Evolutionary conservation across 2,888 invertebrate species (phyloP).

Genomic region (Seladonia tumulorum): DNA sequence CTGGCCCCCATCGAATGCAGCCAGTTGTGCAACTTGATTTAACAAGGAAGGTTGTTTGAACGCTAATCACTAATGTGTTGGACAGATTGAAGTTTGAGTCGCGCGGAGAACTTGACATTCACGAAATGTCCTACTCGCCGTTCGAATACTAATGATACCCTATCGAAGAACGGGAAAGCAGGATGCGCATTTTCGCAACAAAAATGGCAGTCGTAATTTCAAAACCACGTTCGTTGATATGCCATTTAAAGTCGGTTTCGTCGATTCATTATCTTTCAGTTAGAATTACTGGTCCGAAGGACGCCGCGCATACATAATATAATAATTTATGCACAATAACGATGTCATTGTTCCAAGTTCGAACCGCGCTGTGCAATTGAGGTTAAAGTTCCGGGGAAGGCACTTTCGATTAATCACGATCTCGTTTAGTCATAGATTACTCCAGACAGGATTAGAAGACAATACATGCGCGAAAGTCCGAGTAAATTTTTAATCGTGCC

Average conservation of each 20-base stretch:
- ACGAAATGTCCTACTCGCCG: not conserved
- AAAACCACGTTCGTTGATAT: not conserved
- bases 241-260: not conserved
- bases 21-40: not conserved
- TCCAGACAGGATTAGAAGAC: not conserved
- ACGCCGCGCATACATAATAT: not conserved
- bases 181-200: not conserved
- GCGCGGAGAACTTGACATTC: not conserved
- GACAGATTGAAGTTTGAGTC: not conserved
- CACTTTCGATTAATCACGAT: not conserved
- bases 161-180: not conserved
- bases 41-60: not conserved
- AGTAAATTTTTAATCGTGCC: not conserved
- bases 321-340: not conserved
- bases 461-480: not conserved
- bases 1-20: not conserved
- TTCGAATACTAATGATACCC: constrained; percentile 24
- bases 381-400: not conserved
- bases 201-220: not conserved
- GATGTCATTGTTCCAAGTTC: not conserved
- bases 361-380: not conserved
- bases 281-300: not conserved
- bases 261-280: not conserved
- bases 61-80: not conserved
- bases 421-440: not conserved